Evolutionary conservation across 2,888 invertebrate genomes (phyloP), one percentile per base, ranked within the genome.

Genomic region (Chymomyza amoena): DNA sequence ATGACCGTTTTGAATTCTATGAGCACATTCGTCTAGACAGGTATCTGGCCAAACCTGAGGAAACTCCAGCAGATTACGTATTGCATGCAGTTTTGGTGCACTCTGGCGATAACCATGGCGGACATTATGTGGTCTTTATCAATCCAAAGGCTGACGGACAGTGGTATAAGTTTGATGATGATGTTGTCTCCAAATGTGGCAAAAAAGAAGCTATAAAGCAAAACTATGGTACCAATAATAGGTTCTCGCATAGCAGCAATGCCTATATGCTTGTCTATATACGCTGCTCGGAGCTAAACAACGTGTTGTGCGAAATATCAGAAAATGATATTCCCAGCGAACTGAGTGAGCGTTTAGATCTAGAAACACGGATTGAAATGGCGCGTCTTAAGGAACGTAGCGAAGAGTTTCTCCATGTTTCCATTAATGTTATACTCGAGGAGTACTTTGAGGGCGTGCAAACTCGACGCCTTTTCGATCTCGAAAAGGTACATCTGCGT

Each of bases 181-280:
- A 99, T 92, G 99, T 99, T 18, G 99, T 99, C 1, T 98, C 98
- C 6, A 94, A 97, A 76, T 99, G 99, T 93, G 96, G 97, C 64
- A 97, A 97, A 91, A 95, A 96, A 90, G 99, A 99, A 92, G 99
- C 99, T 39, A 97, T 99, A 77, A 97, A 98, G 90, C 96, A 98
- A 92, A 99, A 99, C 92, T 99, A 97, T 91, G 99, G 99, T 61
- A 97, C 98, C 91, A 98, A 98, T 89, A 96, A 96, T 89, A 96
- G 97, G 89, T 95, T 96, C 94, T 95, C 96, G 77, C 94, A 98
- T 89, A 98, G 98, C 93, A 99, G 99, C 87, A 99, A 98, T 91
- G 99, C 99, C 16, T 99, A 99, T 93, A 99, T 99, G 99, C 95
- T 99, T 93, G 99, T 99, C 64, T 99, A 99, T 92, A 98, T 99